Base-by-base conservation (phyloP, 2,797 vertebrate species). In the Melanotaenia boesemani region DNA sequence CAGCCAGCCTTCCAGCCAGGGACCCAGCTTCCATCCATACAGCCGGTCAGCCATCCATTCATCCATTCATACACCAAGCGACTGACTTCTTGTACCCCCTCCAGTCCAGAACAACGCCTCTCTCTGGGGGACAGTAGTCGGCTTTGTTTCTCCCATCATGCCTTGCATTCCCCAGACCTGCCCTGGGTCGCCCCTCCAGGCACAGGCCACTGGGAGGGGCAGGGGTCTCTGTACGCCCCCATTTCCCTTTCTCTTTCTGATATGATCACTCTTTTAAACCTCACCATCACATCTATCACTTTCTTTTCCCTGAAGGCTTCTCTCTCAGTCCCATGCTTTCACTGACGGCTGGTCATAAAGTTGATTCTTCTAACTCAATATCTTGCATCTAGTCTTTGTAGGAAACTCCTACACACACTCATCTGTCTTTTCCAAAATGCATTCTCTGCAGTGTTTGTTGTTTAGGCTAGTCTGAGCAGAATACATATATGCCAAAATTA, bases 111-210 rank as follows among this genome's bases (percentile, higher is more conserved):
- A 92, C 91, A 92, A 93, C 89, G 89, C 90, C 88, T 93, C 93
- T 94, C 92, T 91, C 91, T 92, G 83, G 92, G 93, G 91, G 92
- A 95, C 94, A 95, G 92, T 93, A 89, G 89, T 89, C 73, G 20
- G 86, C 93, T 93, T 95, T 95, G 95, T 95, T 90, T 82, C 89
- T 70, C 61, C 69, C 74, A 67, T 89, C 93, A 94, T 93, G 92
- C 93, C 85, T 93, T 82, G 79, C 91, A 95, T 95, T 95, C 94
- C 93, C 93, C 85, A 89, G 90, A 86, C 80, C 85, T 91, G 90
- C 84, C 88, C 89, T 73, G 79, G 83, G 89, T 89, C 89, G 84
- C 86, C 90, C 89, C 89, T 83, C 74, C 83, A 91, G 86, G 87
- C 88, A 88, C 78, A 83, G 87, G 90, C 86, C 87, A 89, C 76